Conservation (phyloP, 2,797 vertebrate species). For the Brachymystax lenok region DNA sequence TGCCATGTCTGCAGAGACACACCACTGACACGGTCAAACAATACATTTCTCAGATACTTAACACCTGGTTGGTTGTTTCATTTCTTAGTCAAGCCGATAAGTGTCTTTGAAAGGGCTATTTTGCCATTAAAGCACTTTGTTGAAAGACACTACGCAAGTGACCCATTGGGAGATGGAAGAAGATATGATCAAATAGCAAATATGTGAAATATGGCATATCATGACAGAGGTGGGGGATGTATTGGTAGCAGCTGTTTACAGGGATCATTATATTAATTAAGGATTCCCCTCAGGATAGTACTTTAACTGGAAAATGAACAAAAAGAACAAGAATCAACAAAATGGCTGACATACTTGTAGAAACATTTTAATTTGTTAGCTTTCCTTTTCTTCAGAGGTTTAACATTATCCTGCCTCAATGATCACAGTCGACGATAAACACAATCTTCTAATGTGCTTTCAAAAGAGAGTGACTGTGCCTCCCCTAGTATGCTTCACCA, state of each 20-base stretch:
- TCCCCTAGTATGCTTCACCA: slow-evolving; percentile 32
- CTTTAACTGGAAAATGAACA: not conserved
- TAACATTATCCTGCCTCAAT: slow-evolving; percentile 3
- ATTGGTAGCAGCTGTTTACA: not conserved
- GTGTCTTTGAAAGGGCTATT: not conserved
- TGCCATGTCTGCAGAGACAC: slow-evolving; percentile 14
- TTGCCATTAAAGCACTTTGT: not conserved
- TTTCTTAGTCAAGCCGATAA: slow-evolving; percentile 17
- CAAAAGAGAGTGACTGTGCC: slow-evolving; percentile 10
- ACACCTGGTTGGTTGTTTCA: slow-evolving; percentile 16
- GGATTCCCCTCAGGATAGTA: slow-evolving; percentile 2
- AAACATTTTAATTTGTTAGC: slow-evolving; percentile 12
- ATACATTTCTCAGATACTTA: not conserved
- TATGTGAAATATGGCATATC: not conserved
- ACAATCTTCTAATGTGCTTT: slow-evolving; percentile 22
- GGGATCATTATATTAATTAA: not conserved
- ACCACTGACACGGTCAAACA: slow-evolving; percentile 18
- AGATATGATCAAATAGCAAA: not conserved
- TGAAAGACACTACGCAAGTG: not conserved
- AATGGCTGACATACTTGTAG: not conserved
- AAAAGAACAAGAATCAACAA: not conserved
- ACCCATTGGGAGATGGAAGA: not conserved
- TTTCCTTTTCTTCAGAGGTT: slow-evolving; percentile 15
- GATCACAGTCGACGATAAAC: slow-evolving; percentile 16
- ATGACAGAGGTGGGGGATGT: not conserved